These are phyloP conservation scores for Acromyrmex charruanus DNA, from an alignment of 1,140 invertebrate genomes.

Conservation along the genomic window DNA sequence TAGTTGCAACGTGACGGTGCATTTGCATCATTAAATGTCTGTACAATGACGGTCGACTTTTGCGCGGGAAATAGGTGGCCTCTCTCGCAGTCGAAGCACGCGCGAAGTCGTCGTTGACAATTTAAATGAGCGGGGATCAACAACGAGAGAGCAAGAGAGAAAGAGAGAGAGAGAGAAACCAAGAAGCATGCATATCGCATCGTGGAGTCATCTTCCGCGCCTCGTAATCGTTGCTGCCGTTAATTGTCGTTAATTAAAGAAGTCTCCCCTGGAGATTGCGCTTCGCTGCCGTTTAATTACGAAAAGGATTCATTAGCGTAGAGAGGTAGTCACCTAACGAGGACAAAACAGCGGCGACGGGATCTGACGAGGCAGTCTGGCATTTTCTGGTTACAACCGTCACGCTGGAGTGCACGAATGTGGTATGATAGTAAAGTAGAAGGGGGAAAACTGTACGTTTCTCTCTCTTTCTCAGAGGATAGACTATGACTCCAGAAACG, in stretches of 20 bases:
- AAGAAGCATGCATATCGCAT: conserved; percentile 45
- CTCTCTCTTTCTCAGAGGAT: neutral
- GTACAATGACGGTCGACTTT: conserved; percentile 38
- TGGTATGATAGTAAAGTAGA: neutral
- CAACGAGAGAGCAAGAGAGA: neutral
- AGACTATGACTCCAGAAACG: neutral
- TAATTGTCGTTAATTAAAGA: conserved; percentile 77
- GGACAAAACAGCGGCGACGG: conserved; percentile 66
- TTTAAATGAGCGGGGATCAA: conserved; percentile 51
- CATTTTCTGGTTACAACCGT: conserved; percentile 50
- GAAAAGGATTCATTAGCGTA: conserved; percentile 75
- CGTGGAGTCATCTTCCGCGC: conserved; percentile 54
- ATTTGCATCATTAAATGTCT: conserved; percentile 56
- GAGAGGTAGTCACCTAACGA: conserved; percentile 65
- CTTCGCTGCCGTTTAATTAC: conserved; percentile 74
- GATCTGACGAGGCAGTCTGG: conserved; percentile 25
- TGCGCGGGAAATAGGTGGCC: conserved; percentile 30
- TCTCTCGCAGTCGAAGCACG: conserved; percentile 41
- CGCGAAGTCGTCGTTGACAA: conserved; percentile 53
- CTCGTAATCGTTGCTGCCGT: conserved; percentile 67
- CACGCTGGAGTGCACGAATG: conserved; percentile 26
- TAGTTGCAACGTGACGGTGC: conserved; percentile 41
- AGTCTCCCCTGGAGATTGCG: conserved; percentile 62
- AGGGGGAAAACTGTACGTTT: neutral
- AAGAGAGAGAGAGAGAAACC: neutral